These are phyloP conservation scores for Phyllostomus discolor DNA, from an alignment of 2,113 vertebrate genomes.

Conservation along the genomic window DNA sequence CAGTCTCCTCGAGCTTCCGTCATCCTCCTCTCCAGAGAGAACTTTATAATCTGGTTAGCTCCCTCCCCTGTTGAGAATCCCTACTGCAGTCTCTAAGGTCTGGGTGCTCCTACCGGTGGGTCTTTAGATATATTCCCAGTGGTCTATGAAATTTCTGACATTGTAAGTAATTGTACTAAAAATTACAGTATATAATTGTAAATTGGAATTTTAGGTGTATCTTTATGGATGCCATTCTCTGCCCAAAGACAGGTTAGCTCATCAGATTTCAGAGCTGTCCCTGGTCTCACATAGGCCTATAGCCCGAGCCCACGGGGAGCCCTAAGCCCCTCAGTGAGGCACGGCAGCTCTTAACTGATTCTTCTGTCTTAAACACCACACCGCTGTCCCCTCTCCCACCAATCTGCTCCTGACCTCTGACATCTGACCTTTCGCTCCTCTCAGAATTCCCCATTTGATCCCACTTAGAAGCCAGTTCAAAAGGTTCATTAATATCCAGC, in stretches of 20 bases:
- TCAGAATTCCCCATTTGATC: background rate
- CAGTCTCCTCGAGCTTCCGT: background rate
- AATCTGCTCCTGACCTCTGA: background rate
- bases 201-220: background rate
- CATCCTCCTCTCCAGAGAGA: background rate
- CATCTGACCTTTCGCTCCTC: background rate
- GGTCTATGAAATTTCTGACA: background rate
- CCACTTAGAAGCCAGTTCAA: background rate
- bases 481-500: background rate
- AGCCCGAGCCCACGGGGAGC: background rate
- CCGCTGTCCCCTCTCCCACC: background rate
- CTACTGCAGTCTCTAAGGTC: background rate
- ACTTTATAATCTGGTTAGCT: background rate
- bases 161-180: background rate
- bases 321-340: background rate
- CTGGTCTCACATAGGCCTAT: background rate
- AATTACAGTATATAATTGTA: background rate
- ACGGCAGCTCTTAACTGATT: too few relatives aligned
- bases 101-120: background rate
- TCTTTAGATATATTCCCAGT: background rate
- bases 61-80: background rate
- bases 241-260: background rate
- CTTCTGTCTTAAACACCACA: background rate
- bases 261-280: background rate
- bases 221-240: background rate